Evolutionary conservation across 2,888 invertebrate genomes (phyloP).

Genomic region (Coleophora deauratella): DNA sequence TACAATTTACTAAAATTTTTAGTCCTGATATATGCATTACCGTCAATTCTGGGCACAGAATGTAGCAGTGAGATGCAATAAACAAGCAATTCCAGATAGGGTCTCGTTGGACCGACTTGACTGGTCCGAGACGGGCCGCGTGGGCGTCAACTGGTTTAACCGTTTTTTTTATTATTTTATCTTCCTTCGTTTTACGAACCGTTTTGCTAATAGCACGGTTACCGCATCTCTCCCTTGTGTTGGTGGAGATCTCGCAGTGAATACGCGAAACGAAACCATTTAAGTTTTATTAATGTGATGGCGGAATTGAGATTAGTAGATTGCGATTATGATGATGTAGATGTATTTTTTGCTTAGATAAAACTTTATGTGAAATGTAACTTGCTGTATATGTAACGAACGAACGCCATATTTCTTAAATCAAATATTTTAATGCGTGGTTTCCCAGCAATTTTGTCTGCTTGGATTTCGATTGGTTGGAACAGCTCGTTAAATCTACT

Average conservation of each 20-base stretch:
- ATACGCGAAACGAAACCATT: background rate
- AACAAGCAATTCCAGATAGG: conserved; percentile 41
- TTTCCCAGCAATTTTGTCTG: too few species aligned
- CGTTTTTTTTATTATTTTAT: conserved; percentile 21
- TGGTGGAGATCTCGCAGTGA: background rate
- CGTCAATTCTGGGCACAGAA: too few species aligned
- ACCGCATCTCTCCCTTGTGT: conserved; percentile 28
- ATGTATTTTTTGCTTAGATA: too few species aligned
- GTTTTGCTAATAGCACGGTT: conserved; percentile 41
- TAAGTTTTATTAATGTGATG: background rate
- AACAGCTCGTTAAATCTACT: too few species aligned
- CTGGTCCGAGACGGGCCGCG: conserved; percentile 14
- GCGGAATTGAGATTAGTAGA: background rate
- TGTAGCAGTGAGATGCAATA: conserved; percentile 22
- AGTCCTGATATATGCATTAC: too few species aligned
- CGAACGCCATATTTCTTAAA: too few species aligned
- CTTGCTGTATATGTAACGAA: too few species aligned
- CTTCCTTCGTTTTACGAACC: conserved; percentile 24
- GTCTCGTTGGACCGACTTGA: conserved; percentile 22
- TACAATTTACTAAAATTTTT: too few species aligned
- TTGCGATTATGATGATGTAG: too few species aligned
- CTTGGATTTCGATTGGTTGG: too few species aligned
- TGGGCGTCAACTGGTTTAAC: conserved; percentile 31
- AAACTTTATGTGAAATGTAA: too few species aligned
- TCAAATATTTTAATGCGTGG: too few species aligned